Conservation (phyloP, 1,140 invertebrate genomes). For the Drosophila chauvacae region DNA sequence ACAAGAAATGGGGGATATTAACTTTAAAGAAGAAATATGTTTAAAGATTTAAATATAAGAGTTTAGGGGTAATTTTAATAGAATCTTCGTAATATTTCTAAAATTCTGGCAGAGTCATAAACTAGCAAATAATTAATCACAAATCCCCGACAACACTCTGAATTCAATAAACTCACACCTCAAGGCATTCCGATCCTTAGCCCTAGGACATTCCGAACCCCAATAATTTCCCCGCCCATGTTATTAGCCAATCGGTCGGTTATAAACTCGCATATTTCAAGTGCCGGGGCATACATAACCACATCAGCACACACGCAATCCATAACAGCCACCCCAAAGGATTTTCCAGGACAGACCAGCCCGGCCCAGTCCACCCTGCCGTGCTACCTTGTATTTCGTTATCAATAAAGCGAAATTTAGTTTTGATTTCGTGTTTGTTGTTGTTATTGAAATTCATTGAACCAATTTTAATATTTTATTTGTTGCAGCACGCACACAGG, state of each 20-base stretch:
- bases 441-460: constrained; percentile 84
- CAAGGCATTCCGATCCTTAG: constrained; percentile 1
- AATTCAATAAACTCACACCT: background rate
- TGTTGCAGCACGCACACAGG: constrained; percentile 79
- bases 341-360: background rate
- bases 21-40: background rate
- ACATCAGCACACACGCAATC: constrained; percentile 62
- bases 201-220: constrained; percentile 1
- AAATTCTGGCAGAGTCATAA: background rate
- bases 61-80: background rate
- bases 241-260: constrained; percentile 40
- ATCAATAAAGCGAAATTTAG: constrained; percentile 83
- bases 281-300: constrained; percentile 66
- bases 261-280: constrained; percentile 71
- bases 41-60: background rate
- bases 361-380: constrained; percentile 1
- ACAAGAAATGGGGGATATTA: background rate
- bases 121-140: background rate
- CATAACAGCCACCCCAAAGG: constrained; percentile 11
- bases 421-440: constrained; percentile 83
- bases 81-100: too few relatives aligned
- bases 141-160: background rate
- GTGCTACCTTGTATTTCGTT: constrained; percentile 76
- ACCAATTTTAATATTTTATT: constrained; percentile 84
- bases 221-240: constrained; percentile 16